Evolutionary conservation across 2,888 invertebrate genomes (phyloP).

Genomic region (Pterobdella sp.): DNA sequence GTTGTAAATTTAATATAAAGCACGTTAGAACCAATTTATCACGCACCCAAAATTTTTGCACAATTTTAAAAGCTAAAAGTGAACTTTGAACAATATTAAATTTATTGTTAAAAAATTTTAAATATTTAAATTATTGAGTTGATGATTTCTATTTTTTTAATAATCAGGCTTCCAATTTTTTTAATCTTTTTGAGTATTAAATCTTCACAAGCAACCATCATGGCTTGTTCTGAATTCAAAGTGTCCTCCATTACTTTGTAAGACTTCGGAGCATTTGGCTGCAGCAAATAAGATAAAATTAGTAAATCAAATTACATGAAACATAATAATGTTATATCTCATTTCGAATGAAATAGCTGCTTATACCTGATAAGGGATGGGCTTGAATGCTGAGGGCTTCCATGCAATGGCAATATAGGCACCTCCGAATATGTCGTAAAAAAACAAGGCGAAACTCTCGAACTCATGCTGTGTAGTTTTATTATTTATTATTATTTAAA

Average conservation of each 20-base stretch:
- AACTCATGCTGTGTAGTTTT: constrained; percentile 45
- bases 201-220: constrained; percentile 22
- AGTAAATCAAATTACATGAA: not conserved
- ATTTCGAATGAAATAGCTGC: too few relatives aligned
- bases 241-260: constrained; percentile 17
- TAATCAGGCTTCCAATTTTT: constrained; percentile 5
- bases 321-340: too few relatives aligned
- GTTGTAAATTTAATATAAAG: too few relatives aligned
- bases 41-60: not conserved
- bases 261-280: constrained; percentile 8
- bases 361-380: constrained; percentile 68
- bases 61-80: too few relatives aligned
- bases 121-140: not conserved
- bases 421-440: constrained; percentile 81
- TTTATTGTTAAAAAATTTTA: too few relatives aligned
- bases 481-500: not conserved
- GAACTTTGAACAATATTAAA: too few relatives aligned
- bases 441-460: constrained; percentile 71
- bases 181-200: constrained; percentile 11
- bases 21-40: too few relatives aligned
- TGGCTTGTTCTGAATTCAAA: constrained; percentile 17
- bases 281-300: not conserved
- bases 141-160: constrained; percentile 21
- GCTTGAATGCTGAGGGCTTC: constrained; percentile 62
- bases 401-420: constrained; percentile 73